A percentile compares a stretch with the other conserved stretches of the same genome.
Conservation (phyloP, 1,140 invertebrate species). For the Tetramorium parvispinum region DNA sequence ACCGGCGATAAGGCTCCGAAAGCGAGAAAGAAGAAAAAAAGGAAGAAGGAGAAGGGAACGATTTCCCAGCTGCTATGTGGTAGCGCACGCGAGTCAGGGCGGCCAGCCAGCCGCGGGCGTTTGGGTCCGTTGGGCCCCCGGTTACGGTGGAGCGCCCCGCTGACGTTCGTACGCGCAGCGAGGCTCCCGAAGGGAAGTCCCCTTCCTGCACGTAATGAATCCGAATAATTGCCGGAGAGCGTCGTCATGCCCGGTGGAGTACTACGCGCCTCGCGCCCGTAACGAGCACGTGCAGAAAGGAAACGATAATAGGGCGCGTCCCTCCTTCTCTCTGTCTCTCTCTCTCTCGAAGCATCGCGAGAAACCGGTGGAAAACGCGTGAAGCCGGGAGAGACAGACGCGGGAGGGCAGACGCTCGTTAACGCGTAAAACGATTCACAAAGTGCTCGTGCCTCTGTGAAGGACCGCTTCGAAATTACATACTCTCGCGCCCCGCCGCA, state of each 20-base stretch:
- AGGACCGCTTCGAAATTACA: background rate
- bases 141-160: constrained; percentile 54
- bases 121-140: constrained; percentile 71
- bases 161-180: constrained; percentile 44
- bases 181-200: constrained; percentile 76
- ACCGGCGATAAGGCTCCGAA: background rate
- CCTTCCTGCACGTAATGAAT: constrained; percentile 83
- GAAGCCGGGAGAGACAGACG: background rate
- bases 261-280: constrained; percentile 62
- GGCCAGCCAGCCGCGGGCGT: constrained; percentile 61
- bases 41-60: background rate
- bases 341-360: background rate
- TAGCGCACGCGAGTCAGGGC: constrained; percentile 24
- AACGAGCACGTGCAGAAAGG: constrained; percentile 70
- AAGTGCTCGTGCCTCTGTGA: background rate
- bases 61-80: constrained; percentile 35
- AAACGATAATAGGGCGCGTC: constrained; percentile 50
- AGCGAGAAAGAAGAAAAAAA: background rate
- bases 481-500: background rate
- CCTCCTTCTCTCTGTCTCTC: background rate
- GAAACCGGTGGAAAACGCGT: constrained; percentile 22
- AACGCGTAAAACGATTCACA: constrained; percentile 18
- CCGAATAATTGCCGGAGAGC: constrained; percentile 82
- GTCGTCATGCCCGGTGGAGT: constrained; percentile 75
- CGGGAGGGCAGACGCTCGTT: background rate